Percentiles rank a stretch among this genome's conserved stretches.
phyloP scores from a whole-genome alignment of 2,113 vertebrate species.

The Abramis brama region DNA sequence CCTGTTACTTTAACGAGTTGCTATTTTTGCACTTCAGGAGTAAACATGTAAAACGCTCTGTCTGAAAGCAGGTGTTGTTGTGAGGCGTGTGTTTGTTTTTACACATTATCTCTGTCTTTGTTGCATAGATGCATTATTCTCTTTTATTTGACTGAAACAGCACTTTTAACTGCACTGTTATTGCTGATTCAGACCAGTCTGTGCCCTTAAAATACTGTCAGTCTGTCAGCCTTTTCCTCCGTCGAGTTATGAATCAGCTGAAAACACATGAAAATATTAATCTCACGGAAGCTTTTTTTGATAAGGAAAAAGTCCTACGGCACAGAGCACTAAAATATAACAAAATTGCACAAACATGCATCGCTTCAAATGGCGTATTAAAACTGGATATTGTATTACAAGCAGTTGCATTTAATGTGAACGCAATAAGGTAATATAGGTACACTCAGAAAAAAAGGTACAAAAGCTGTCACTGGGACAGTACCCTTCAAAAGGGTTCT shows the following conservation, averaged over 20 bases:
- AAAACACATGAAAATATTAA: neutral
- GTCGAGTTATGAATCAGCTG: neutral
- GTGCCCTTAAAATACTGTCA: neutral
- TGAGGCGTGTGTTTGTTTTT: neutral
- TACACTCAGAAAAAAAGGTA: no score
- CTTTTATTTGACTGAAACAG: neutral
- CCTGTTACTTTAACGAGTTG: conserved; percentile 7
- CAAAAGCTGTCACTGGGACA: no score
- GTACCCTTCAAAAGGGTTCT: no score
- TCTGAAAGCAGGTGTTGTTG: neutral
- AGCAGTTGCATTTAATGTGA: no score
- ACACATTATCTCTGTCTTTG: neutral
- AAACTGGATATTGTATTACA: no score
- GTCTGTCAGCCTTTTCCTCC: neutral
- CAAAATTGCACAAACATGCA: no score
- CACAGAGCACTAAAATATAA: no score
- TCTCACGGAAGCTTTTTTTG: neutral
- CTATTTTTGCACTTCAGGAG: neutral
- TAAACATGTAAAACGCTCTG: neutral
- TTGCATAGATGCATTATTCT: neutral
- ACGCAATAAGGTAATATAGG: no score
- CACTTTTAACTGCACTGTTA: conserved; percentile 14
- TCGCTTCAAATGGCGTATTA: no score
- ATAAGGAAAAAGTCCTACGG: no score
- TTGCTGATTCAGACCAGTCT: conserved; percentile 24